Evolutionary conservation across 2,888 invertebrate genomes (phyloP), one percentile per base, ranked within the genome.

Genomic region (Acronicta aceris): DNA sequence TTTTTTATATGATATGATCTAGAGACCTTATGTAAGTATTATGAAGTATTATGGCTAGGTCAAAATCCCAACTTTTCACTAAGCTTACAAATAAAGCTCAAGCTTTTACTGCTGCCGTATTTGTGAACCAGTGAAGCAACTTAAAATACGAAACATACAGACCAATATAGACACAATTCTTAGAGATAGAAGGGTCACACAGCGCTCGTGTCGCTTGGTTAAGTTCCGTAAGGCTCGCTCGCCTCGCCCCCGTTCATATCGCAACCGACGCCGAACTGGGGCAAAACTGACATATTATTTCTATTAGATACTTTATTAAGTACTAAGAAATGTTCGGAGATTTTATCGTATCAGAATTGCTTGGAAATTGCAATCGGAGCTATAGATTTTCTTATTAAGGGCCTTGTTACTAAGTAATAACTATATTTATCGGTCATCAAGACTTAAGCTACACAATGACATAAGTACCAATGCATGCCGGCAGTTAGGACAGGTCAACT

Each of bases 211-310:
- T 59, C 36, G 27, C 54, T 55, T 42, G 57, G 50, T 15, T 50
- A 21, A 60, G 71, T 72, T 80, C 71, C 78, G 80, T 64, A 45
- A 65, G 69, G 65, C 55, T 40, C 51, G 66, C 64, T 65, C 41
- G 62, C 79, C 79, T 79, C 63, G 79, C 66, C 40, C 79, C 49
- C 65, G 53, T 69, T 77, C 65, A 57, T 72, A 51, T 53, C 25
- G 58, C 58, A 55, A 65, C 42, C 48, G 33, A 17, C 15, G 12
- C 13, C 15, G n/a, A 74, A 66, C 58, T 71, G 60, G 74, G 17
- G 17, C 65, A 72, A 46, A 21, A 54, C 49, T 72, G 72, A 59
- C 51, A 59, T 52, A 55, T 53, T 43, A 49, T 50, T 40, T 55
- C 53, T 52, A 43, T 38, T 17, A 27, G 36, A 50, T 58, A 60